These are phyloP conservation scores for Eupithecia centaureata DNA, from an alignment of 2,888 invertebrate species.

Conservation along the genomic window DNA sequence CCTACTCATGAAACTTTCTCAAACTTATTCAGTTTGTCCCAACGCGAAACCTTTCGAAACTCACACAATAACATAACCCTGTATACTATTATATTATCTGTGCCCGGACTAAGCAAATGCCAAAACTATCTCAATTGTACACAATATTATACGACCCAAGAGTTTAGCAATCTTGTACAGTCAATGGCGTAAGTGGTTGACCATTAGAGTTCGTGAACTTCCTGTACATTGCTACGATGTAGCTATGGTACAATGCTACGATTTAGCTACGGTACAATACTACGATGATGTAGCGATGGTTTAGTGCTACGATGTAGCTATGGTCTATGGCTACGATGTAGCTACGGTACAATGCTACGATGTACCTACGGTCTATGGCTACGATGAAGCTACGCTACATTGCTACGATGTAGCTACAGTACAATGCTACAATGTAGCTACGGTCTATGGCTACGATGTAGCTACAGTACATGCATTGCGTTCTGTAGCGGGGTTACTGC, in stretches of 20 bases:
- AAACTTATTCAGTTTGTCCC: slow-evolving; percentile 7
- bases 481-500: not conserved
- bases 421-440: too few relatives aligned
- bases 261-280: not conserved
- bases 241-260: not conserved
- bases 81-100: slow-evolving; percentile 1
- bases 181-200: slow-evolving; percentile 8
- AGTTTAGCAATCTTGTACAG: slow-evolving; percentile 67
- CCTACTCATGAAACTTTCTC: not conserved
- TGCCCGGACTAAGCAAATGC: slow-evolving; percentile 14
- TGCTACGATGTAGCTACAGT: too few relatives aligned
- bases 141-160: slow-evolving; percentile 38
- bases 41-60: slow-evolving; percentile 24
- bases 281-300: too few relatives aligned
- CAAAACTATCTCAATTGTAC: slow-evolving; percentile 29
- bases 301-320: too few relatives aligned
- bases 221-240: not conserved
- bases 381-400: too few relatives aligned
- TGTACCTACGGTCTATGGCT: too few relatives aligned
- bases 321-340: too few relatives aligned
- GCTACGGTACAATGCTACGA: too few relatives aligned
- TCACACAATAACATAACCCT: slow-evolving; percentile 36
- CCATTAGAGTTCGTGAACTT: not conserved
- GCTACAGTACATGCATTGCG: not conserved
- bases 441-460: not conserved